A percentile compares a stretch with the other conserved stretches of the same genome.
phyloP scores from a whole-genome alignment of 2,797 vertebrate genomes.

The Choloepus didactylus region DNA sequence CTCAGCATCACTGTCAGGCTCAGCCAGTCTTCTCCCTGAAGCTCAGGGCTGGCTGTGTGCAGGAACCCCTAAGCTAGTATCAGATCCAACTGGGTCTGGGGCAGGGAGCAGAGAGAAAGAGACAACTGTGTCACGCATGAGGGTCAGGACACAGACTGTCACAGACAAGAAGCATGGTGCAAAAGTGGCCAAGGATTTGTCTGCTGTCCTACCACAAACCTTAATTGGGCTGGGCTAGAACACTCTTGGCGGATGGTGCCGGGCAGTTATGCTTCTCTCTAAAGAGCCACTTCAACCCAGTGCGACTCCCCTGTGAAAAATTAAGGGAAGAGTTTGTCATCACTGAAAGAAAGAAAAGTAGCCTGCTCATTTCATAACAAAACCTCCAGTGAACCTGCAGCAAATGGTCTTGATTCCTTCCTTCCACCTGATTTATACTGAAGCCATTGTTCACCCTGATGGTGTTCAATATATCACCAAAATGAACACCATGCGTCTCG shows the following conservation, averaged over 20 bases:
- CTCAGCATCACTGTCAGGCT: neutral
- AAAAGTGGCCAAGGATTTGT: too few relatives aligned
- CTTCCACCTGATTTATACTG: constrained; percentile 83
- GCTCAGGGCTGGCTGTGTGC: neutral
- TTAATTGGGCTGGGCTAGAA: neutral
- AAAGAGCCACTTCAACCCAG: neutral
- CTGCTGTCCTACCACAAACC: neutral
- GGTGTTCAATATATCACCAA: constrained; percentile 83
- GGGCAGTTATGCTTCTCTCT: neutral
- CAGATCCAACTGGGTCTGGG: neutral
- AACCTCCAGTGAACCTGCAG: constrained; percentile 76
- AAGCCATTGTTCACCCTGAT: constrained; percentile 87
- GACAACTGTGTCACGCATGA: neutral
- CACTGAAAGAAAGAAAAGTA: constrained; percentile 64
- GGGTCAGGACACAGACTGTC: neutral
- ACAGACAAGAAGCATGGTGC: neutral
- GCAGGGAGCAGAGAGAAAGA: neutral
- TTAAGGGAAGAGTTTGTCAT: constrained; percentile 79
- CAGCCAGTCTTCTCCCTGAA: neutral
- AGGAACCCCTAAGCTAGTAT: neutral
- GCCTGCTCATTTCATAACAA: constrained; percentile 72
- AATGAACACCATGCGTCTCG: constrained; percentile 75
- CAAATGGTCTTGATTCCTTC: constrained; percentile 82
- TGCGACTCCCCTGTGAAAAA: constrained; percentile 26
- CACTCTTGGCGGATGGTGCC: neutral